These are phyloP conservation scores for Harpagoxenus sublaevis DNA, from an alignment of 2,888 invertebrate species.

Conservation along the genomic window DNA sequence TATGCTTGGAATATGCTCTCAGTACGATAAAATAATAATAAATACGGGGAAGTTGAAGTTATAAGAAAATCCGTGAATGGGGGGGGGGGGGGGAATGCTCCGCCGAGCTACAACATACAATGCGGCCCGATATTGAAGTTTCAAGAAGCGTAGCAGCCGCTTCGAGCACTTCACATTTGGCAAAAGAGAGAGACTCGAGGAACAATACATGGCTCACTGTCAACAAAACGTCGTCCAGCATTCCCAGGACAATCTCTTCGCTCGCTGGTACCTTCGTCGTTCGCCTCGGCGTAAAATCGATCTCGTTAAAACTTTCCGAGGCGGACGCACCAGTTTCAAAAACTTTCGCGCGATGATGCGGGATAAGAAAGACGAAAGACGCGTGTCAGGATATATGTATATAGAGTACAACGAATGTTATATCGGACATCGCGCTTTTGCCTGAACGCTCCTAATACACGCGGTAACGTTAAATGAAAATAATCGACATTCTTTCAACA, in stretches of 20 bases:
- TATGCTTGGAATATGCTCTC: conserved; percentile 12
- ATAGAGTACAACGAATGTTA: not conserved
- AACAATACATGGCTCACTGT: conserved; percentile 69
- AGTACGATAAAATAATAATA: conserved; percentile 50
- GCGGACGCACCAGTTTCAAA: conserved; percentile 75
- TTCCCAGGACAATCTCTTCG: conserved; percentile 65
- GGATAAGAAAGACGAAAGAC: conserved; percentile 58
- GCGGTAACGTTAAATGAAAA: conserved; percentile 7
- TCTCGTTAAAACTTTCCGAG: conserved; percentile 79
- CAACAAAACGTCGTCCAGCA: conserved; percentile 75
- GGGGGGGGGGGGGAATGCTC: not conserved
- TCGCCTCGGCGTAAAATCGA: conserved; percentile 75
- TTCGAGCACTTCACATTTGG: conserved; percentile 38
- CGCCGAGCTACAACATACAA: conserved; percentile 27
- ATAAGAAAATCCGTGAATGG: conserved; percentile 43
- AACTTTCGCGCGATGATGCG: conserved; percentile 68
- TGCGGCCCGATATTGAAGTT: conserved; percentile 52
- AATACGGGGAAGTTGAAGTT: conserved; percentile 28
- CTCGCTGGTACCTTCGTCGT: conserved; percentile 50
- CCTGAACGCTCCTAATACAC: not conserved
- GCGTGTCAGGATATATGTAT: conserved; percentile 45
- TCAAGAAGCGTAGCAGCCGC: conserved; percentile 56
- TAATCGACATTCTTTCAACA: conserved; percentile 19
- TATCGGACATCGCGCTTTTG: not conserved
- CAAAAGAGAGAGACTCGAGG: conserved; percentile 44